A percentile compares a stretch with the other conserved stretches of the same genome.
Evolutionary conservation across 2,888 invertebrate genomes (phyloP).

Genomic region (Brenthis hecate): DNA sequence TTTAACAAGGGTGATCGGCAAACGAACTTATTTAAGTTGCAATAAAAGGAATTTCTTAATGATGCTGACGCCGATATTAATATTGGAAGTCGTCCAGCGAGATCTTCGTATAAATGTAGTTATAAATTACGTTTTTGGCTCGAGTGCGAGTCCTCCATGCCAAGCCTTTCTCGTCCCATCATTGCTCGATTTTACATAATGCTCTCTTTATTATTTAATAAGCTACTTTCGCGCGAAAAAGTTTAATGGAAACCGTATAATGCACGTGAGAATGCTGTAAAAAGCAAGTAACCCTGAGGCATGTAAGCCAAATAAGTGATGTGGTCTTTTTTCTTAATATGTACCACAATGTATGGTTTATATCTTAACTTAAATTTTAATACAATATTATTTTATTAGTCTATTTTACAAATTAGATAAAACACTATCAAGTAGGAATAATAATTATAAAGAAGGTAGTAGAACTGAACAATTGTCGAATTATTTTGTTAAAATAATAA

Average conservation of each 20-base stretch:
- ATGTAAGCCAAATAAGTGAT: slow-evolving; percentile 27
- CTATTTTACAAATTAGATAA: no score
- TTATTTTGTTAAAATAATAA: no score
- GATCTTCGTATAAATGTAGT: slow-evolving; percentile 71
- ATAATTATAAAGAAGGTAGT: no score
- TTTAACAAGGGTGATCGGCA: slow-evolving; percentile 71
- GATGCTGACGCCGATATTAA: slow-evolving; percentile 78
- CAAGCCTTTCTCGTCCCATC: slow-evolving; percentile 46
- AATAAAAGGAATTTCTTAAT: slow-evolving; percentile 82
- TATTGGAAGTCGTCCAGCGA: slow-evolving; percentile 67
- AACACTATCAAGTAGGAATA: no score
- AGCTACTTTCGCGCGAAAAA: slow-evolving; percentile 41
- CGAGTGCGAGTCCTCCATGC: slow-evolving; percentile 43
- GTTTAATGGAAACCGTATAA: slow-evolving; percentile 38
- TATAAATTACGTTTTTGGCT: slow-evolving; percentile 76
- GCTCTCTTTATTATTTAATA: slow-evolving; percentile 44
- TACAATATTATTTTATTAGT: no score
- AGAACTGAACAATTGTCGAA: no score
- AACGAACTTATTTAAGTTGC: slow-evolving; percentile 77
- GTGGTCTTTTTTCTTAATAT: slow-evolving; percentile 2
- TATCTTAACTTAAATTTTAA: no score
- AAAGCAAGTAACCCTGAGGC: slow-evolving; percentile 25
- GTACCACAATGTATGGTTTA: no score
- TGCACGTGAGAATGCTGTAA: slow-evolving; percentile 29
- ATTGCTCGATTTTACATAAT: slow-evolving; percentile 43